Percentiles rank a stretch among this genome's conserved stretches.
Evolutionary conservation across 2,888 invertebrate genomes (phyloP).

Genomic region (Rhingia campestris): DNA sequence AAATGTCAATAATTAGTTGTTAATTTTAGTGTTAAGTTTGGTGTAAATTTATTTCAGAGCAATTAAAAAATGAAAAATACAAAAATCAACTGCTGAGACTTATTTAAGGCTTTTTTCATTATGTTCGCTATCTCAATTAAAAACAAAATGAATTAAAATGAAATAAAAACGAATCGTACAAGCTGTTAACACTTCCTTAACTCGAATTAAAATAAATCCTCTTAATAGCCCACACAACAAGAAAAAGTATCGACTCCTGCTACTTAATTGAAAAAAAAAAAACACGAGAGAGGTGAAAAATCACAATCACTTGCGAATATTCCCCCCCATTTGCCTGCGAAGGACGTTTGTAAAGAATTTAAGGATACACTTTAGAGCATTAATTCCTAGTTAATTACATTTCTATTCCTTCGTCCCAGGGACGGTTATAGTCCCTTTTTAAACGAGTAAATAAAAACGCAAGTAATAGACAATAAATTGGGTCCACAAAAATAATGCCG

Average conservation of each 20-base stretch:
- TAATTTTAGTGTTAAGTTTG: constrained; percentile 62
- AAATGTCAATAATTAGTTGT: constrained; percentile 63
- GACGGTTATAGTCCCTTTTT: background rate
- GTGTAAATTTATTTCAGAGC: constrained; percentile 51
- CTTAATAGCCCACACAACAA: too few species aligned
- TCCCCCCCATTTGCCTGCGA: constrained; percentile 7
- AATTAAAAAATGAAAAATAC: background rate
- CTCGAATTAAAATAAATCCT: background rate
- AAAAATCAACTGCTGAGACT: constrained; percentile 48
- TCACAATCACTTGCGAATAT: background rate
- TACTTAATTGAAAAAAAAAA: constrained; percentile 2
- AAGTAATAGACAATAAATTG: too few species aligned
- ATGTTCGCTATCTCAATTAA: constrained; percentile 28
- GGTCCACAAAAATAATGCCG: too few species aligned
- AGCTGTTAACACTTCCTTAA: background rate
- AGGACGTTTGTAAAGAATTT: constrained; percentile 10
- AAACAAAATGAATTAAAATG: background rate
- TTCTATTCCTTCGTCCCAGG: constrained; percentile 9
- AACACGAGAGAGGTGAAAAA: constrained; percentile 7
- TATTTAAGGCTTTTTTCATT: constrained; percentile 58
- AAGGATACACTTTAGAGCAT: constrained; percentile 23
- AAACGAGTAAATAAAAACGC: background rate
- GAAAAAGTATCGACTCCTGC: too few species aligned
- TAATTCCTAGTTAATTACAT: constrained; percentile 53
- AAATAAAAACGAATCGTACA: background rate